Base-by-base conservation (phyloP, 30 jellyfish, hydroid and myxozoan genomes). In the Haliclystus octoradiatus region DNA sequence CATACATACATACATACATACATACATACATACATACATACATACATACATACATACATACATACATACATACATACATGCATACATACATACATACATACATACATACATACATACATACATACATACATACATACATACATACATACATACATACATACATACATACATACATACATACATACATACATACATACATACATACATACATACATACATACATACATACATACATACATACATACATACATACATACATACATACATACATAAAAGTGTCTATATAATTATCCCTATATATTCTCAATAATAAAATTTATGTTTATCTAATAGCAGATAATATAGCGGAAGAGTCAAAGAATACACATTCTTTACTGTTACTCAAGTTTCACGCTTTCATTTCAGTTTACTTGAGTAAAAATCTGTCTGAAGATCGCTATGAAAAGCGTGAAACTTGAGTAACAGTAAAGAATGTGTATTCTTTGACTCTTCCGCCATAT, bases 151-250 rank as follows among this genome's bases (percentile, higher is more conserved):
- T 63, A 75, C 87, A 75, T 63, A 75, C 87, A 75, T 63, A 75
- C 87, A 75, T 63, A 75, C 81, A 75, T 63, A 75, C 87, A 75
- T 63, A 75, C 87, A 75, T 63, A 75, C 87, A 75, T 63, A 75
- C 87, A 75, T 63, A 75, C 87, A 75, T 63, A 75, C 87, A 75
- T 63, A 75, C 87, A 75, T 63, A 75, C 87, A 75, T 63, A 75
- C 81, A 75, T 63, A 75, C 83, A 75, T 63, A 75, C 87, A 75
- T 63, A 75, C 87, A 75, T 63, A 75, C 87, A 64, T 65, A 76
- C 83, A 76, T 65, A 76, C 90, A 76, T 65, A 66, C 90, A 68
- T 62, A 52, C 66, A 52, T 9, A 52, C 66, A 52, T 9, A 52
- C 66, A 52, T 9, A 52, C 66, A 52, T 9, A 52, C 66, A 52